These are phyloP conservation scores for Balanococcus diminutus DNA, from an alignment of 2,888 invertebrate species.

Conservation along the genomic window DNA sequence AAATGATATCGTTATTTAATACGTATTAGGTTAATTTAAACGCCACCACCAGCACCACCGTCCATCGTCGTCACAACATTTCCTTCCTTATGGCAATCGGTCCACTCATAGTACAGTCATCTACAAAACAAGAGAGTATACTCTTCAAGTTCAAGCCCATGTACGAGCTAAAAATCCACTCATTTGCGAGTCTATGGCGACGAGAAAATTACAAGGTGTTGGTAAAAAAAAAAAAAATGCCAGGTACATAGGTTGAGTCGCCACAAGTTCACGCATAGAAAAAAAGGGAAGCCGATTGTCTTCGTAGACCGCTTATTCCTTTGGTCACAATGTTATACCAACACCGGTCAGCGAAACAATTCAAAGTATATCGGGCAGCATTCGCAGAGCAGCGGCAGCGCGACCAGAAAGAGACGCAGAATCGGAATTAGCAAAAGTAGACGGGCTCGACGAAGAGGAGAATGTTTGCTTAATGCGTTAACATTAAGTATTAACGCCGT, in stretches of 20 bases:
- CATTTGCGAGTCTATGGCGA: too few relatives aligned
- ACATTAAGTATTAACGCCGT: conserved; percentile 53
- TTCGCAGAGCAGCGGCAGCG: background rate
- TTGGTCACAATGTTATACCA: background rate
- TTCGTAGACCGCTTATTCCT: too few relatives aligned
- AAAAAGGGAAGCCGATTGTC: too few relatives aligned
- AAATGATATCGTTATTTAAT: background rate
- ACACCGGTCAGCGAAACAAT: background rate
- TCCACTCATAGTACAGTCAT: background rate
- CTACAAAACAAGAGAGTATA: background rate
- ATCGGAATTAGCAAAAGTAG: background rate
- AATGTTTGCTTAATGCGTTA: conserved; percentile 52
- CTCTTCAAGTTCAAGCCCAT: too few relatives aligned
- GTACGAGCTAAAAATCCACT: too few relatives aligned
- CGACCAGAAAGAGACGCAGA: background rate
- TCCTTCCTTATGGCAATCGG: background rate
- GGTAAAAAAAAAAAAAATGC: too few relatives aligned
- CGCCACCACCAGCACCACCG: background rate
- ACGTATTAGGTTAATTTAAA: background rate
- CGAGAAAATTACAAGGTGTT: too few relatives aligned
- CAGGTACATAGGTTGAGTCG: too few relatives aligned
- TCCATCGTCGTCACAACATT: too few relatives aligned
- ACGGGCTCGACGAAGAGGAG: background rate
- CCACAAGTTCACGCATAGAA: too few relatives aligned
- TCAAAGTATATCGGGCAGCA: too few relatives aligned